Conservation (phyloP, 2,888 invertebrate genomes). For the Eristalis tenax region DNA sequence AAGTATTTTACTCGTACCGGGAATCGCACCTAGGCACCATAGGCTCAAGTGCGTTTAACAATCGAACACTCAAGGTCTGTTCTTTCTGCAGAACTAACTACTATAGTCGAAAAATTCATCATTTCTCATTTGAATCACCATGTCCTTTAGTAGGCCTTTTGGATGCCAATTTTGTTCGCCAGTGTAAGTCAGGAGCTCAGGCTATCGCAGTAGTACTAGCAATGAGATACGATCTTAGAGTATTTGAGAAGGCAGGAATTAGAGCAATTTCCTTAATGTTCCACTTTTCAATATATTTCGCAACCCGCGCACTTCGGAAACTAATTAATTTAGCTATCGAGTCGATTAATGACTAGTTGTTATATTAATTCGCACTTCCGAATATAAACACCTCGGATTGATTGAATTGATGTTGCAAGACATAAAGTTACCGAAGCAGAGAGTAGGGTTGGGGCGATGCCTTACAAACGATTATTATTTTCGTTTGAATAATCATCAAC, state of each 20-base stretch:
- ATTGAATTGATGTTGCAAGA: slow-evolving; percentile 43
- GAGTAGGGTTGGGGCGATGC: neutral
- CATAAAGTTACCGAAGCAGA: neutral
- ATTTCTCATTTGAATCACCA: slow-evolving; percentile 51
- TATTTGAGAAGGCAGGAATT: neutral
- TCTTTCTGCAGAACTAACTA: neutral
- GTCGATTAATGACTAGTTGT: slow-evolving; percentile 40
- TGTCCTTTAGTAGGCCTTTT: no score
- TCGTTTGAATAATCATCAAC: slow-evolving; percentile 49
- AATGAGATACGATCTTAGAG: neutral
- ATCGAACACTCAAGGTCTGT: no score
- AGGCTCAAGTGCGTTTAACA: no score
- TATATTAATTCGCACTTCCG: slow-evolving; percentile 54
- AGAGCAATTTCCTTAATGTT: neutral
- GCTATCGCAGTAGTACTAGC: no score
- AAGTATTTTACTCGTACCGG: no score
- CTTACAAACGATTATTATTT: slow-evolving; percentile 51
- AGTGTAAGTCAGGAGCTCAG: neutral
- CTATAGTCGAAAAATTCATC: slow-evolving; percentile 18
- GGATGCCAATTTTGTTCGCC: neutral
- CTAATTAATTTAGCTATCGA: slow-evolving; percentile 55
- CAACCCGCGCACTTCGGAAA: slow-evolving; percentile 11
- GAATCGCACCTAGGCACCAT: no score
- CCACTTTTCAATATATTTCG: neutral
- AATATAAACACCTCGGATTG: slow-evolving; percentile 58